Percentiles rank a stretch among this genome's conserved stretches.
Conservation (phyloP, 2,113 vertebrate genomes). For the Astur gentilis region DNA sequence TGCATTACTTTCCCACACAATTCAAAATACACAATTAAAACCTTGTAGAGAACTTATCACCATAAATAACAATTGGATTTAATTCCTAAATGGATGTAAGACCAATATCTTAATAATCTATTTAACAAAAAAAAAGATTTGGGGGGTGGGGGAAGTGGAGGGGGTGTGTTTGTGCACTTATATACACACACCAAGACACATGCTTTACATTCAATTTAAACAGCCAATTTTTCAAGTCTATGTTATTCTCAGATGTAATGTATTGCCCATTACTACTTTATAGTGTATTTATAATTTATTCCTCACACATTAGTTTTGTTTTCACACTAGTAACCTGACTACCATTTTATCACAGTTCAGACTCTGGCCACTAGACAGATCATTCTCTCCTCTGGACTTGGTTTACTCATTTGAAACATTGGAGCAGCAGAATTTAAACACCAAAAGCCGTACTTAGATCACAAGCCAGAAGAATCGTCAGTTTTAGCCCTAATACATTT, state of each 20-base stretch:
- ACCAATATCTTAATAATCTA: background rate
- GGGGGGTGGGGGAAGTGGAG: too few relatives aligned
- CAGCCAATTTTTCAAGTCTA: background rate
- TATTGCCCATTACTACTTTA: background rate
- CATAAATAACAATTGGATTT: background rate
- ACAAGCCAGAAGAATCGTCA: background rate
- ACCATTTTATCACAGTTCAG: background rate
- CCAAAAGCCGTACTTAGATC: background rate
- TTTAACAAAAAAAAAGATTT: background rate
- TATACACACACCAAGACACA: background rate
- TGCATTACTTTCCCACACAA: background rate
- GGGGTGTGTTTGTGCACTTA: background rate
- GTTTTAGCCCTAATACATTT: background rate
- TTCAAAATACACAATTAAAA: background rate
- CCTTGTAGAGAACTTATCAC: background rate
- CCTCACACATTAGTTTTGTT: background rate
- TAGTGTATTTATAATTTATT: background rate
- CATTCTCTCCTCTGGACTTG: background rate
- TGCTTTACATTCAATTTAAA: background rate
- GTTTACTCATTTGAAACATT: background rate
- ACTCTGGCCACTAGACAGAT: background rate
- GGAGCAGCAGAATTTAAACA: background rate
- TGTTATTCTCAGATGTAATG: fast-evolving
- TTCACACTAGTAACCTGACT: background rate
- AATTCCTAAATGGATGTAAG: background rate